Percentiles rank a stretch among this genome's conserved stretches.
phyloP scores from a whole-genome alignment of 2,113 vertebrate genomes.

The Cavia aperea region DNA sequence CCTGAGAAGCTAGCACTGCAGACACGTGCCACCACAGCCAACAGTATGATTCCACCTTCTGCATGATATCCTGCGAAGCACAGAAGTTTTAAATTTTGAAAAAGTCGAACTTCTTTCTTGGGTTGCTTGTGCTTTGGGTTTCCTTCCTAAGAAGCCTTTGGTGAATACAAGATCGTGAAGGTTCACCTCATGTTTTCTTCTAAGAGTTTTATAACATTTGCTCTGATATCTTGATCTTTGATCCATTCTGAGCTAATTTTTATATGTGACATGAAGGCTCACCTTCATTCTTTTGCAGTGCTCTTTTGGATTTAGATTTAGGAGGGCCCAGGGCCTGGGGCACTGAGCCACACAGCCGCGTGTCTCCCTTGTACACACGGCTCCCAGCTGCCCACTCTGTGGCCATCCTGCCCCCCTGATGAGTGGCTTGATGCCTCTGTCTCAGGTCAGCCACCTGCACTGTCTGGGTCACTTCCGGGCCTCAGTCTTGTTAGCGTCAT shows the following conservation, averaged over 20 bases:
- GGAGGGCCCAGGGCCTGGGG: background rate
- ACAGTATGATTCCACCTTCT: background rate
- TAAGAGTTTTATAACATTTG: background rate
- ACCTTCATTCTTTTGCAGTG: background rate
- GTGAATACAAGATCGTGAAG: background rate
- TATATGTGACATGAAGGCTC: too few relatives aligned
- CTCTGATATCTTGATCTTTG: background rate
- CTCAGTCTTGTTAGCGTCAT: background rate
- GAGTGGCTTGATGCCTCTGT: background rate
- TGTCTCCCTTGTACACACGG: background rate
- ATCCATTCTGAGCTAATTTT: background rate
- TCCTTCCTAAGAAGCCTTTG: background rate
- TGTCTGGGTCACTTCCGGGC: too few relatives aligned
- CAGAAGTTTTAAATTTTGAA: background rate
- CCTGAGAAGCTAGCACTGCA: background rate
- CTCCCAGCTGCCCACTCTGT: background rate
- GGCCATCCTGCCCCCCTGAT: rapidly evolving
- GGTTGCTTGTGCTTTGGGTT: background rate
- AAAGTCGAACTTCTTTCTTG: background rate
- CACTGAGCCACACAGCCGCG: background rate
- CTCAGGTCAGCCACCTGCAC: background rate
- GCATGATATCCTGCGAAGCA: background rate
- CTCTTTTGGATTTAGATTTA: background rate
- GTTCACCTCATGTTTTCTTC: background rate
- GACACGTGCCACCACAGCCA: background rate